Evolutionary conservation across 1,140 invertebrate genomes (phyloP).

Genomic region (Drosophila pandora): DNA sequence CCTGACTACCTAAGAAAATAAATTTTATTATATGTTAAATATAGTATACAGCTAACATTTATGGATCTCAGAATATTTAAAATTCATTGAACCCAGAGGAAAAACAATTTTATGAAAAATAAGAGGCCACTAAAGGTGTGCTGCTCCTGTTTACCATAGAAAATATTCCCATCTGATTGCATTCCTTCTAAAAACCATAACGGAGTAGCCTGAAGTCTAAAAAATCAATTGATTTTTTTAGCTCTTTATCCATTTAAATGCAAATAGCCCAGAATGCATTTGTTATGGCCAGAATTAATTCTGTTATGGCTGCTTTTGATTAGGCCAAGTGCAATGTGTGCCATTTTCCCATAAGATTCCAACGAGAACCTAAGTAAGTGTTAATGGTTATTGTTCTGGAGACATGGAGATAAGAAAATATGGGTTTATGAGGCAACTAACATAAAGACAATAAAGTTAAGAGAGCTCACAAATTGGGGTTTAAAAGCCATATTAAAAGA

Average conservation of each 20-base stretch:
- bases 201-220: background rate
- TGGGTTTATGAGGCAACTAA: slow-evolving; percentile 49
- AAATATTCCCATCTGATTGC: background rate
- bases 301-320: slow-evolving; percentile 17
- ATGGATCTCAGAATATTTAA: no score
- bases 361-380: slow-evolving; percentile 8
- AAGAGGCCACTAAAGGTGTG: background rate
- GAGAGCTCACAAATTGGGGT: slow-evolving; percentile 7
- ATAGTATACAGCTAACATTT: no score
- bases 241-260: slow-evolving; percentile 16
- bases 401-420: slow-evolving; percentile 51
- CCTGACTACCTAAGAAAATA: background rate
- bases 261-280: slow-evolving; percentile 23
- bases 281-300: slow-evolving; percentile 5
- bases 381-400: slow-evolving; percentile 27
- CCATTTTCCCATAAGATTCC: slow-evolving; percentile 8
- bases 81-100: no score
- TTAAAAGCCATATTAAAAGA: slow-evolving; percentile 21
- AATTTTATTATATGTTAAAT: no score
- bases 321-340: slow-evolving; percentile 1
- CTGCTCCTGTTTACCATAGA: background rate
- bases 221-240: background rate
- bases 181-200: background rate
- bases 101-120: no score
- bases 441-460: slow-evolving; percentile 21